These are phyloP conservation scores for Tokudaia muenninki DNA, from an alignment of 2,797 vertebrate species.

Conservation along the genomic window DNA sequence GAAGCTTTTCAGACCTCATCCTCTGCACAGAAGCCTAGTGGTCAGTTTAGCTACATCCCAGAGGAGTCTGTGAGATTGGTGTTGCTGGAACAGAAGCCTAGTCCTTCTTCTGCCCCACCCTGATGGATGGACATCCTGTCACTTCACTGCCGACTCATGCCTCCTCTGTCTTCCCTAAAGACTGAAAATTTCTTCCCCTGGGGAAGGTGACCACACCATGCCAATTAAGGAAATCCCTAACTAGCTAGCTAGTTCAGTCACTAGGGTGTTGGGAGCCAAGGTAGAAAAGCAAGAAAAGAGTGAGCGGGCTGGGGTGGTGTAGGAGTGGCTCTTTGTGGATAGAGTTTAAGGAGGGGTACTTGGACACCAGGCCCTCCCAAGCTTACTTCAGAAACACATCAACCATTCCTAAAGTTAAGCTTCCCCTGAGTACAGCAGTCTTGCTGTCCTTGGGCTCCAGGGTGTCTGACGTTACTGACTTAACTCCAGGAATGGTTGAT, in stretches of 20 bases:
- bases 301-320: too few species aligned
- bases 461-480: background rate
- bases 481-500: too few species aligned
- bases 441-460: background rate
- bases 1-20: background rate
- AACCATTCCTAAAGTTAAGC: background rate
- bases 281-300: background rate
- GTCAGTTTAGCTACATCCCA: rapidly evolving
- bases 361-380: background rate
- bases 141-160: background rate
- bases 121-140: rapidly evolving
- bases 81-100: background rate
- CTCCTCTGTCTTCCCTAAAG: background rate
- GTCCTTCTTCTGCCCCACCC: background rate
- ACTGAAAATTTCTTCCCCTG: background rate
- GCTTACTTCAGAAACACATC: background rate
- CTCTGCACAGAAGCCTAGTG: constrained; percentile 17
- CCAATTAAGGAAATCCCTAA: background rate
- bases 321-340: background rate
- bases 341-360: too few species aligned
- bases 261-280: background rate
- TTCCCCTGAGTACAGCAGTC: background rate
- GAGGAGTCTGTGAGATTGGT: background rate
- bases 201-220: background rate
- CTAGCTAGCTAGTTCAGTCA: background rate